Evolutionary conservation across 2,797 vertebrate species (phyloP), one percentile per base, ranked within the genome.

Genomic region (Rhinatrema bivittatum): DNA sequence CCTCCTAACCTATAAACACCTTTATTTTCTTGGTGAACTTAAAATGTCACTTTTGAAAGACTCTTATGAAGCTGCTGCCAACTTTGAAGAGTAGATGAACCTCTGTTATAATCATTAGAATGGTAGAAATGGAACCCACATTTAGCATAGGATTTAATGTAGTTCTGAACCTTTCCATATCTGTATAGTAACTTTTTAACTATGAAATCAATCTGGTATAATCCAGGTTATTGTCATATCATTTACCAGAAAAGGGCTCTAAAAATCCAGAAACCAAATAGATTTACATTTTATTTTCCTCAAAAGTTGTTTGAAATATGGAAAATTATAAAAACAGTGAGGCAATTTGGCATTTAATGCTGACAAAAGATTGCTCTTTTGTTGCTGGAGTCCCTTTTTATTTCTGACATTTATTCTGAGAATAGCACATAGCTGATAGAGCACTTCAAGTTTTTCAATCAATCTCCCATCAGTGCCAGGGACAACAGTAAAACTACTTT

Each of bases 371-470:
- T 31, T 3, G 25, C 25, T 12, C 2, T 29, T 50, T 10, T 16
- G 10, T 17, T 29, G 23, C 38, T 17, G 25, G 24, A 15, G 7
- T 10, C 20, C 16, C 6, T 30, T 49, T n/a, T 42, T 29, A 30
- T 37, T 53, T 28, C 12, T 41, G 20, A 28, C 16, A 15, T 46
- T 42, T 50, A 27, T 56, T 56, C 25, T 33, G 37, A 32, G 36
- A 38, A 25, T 31, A 50, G 30, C 14, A 54, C 30, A 32, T 27
- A 31, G 34, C 27, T 45, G 25, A 47, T 15, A 31, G 30, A 50
- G 13, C 5, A 16, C 29, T 31, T 40, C 16, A 33, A 39, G 7
- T 12, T 53, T 52, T 50, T 26, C 10, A 46, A 13, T 50, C 22
- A 53, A 19, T 32, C 2, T 37, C 18, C 25, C 5, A 10, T 30